Evolutionary conservation across 1,140 invertebrate species (phyloP), one percentile per base, ranked within the genome.

Genomic region (Bombus pascuorum): DNA sequence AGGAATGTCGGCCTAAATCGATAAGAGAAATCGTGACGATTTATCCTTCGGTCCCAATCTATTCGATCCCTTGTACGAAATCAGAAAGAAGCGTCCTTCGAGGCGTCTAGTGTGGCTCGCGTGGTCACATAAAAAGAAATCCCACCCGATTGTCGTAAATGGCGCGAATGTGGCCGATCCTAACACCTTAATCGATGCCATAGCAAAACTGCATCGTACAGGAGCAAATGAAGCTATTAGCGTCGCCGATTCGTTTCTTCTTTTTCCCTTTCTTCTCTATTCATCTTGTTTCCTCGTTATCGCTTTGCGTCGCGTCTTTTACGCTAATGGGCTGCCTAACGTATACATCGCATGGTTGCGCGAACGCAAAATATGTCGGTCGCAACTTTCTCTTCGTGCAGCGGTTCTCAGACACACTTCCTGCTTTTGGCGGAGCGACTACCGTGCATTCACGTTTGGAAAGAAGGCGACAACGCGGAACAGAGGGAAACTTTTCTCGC

Each of bases 351-450:
- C 83, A 84, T 73, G 89, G 80, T 91, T 86, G 87, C 86, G 91
- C 92, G 92, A 91, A 92, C 91, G 93, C 91, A 89, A 94, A 94
- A 95, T 94, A 94, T 95, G 93, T 94, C 94, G 94, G 94, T 94
- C 93, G 93, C 92, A 91, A 94, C 94, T 94, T 94, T 94, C 94
- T 94, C 94, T 94, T 92, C 80, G 90, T 47, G 34, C 93, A 94
- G 93, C 70, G 94, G 90, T 90, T 94, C 94, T 95, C 94, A 94
- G 92, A 92, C 85, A 85, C 84, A 87, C 93, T 95, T 95, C 94
- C 94, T 94, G 91, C 91, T 94, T 93, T 86, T 77, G 32, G 62
- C 75, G 53, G 74, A 39, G 22, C 34, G 6, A 2, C 15, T 68
- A 78, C 3, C 10, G 3, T 28, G 68, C 72, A 76, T 59, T 77